Percentiles rank a stretch among this genome's conserved stretches.
phyloP scores from a whole-genome alignment of 2,888 invertebrate genomes.

The Atrina japonica region DNA sequence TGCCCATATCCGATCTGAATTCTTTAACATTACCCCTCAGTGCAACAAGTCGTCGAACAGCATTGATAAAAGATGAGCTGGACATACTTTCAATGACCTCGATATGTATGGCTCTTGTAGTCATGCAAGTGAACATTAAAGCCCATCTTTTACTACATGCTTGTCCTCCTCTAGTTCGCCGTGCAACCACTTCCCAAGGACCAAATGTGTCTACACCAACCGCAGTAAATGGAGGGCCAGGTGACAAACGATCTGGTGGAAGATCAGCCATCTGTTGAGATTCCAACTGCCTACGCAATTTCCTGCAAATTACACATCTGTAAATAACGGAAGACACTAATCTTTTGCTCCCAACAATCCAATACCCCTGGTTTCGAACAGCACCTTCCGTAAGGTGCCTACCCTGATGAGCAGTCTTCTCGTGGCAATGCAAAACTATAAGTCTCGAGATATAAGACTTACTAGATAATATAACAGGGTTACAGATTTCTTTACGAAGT shows the following conservation, averaged over 20 bases:
- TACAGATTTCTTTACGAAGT: slow-evolving; percentile 19
- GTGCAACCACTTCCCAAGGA: slow-evolving; percentile 35
- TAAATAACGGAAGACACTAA: slow-evolving; percentile 32
- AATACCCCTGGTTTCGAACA: slow-evolving; percentile 41
- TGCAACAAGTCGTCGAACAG: slow-evolving; percentile 29
- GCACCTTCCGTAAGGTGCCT: slow-evolving; percentile 48
- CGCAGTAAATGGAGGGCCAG: slow-evolving; percentile 43
- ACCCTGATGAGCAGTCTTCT: slow-evolving; percentile 45
- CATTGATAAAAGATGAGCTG: slow-evolving; percentile 42
- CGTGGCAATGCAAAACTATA: slow-evolving; percentile 42
- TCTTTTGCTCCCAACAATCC: slow-evolving; percentile 46
- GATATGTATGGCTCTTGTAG: slow-evolving; percentile 45
- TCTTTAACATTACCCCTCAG: slow-evolving; percentile 24
- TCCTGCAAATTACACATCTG: slow-evolving; percentile 39
- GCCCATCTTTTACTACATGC: slow-evolving; percentile 48
- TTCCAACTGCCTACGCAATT: slow-evolving; percentile 28
- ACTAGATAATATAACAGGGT: slow-evolving; percentile 34
- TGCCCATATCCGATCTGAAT: slow-evolving; percentile 34
- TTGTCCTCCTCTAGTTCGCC: slow-evolving; percentile 36
- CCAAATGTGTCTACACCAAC: slow-evolving; percentile 51
- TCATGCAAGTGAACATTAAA: slow-evolving; percentile 47
- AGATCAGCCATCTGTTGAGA: slow-evolving; percentile 34
- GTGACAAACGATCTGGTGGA: slow-evolving; percentile 32
- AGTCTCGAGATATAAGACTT: slow-evolving; percentile 35
- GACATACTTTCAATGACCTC: slow-evolving; percentile 46